Conservation (phyloP, 2,113 vertebrate genomes). For the Okapia johnstoni region DNA sequence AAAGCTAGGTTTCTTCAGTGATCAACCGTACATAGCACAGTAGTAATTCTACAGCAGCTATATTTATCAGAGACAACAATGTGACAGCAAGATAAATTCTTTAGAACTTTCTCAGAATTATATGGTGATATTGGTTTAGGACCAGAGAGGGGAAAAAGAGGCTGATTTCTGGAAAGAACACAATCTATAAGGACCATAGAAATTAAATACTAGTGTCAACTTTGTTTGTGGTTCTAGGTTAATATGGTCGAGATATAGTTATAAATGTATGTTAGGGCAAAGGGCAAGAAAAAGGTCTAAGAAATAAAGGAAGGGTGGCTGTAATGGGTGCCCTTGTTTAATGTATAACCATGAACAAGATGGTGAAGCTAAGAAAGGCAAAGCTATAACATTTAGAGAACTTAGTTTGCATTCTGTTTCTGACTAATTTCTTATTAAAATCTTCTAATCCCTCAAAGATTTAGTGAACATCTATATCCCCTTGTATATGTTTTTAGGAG, state of each 20-base stretch:
- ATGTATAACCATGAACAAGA: background rate
- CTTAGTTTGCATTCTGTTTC: background rate
- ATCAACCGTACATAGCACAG: background rate
- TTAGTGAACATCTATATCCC: background rate
- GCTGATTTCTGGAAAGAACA: background rate
- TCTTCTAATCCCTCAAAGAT: background rate
- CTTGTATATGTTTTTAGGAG: background rate
- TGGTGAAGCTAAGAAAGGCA: background rate
- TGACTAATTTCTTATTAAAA: background rate
- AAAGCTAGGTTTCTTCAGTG: background rate
- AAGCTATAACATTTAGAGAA: background rate
- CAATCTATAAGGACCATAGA: background rate
- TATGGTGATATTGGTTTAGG: background rate
- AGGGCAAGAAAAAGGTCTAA: background rate
- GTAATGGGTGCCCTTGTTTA: background rate
- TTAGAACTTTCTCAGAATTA: background rate
- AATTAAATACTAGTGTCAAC: background rate
- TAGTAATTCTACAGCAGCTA: background rate
- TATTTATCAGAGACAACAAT: background rate
- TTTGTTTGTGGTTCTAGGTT: background rate
- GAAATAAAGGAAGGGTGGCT: background rate
- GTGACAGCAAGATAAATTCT: background rate
- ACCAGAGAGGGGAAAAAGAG: rapidly evolving
- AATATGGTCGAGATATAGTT: background rate
- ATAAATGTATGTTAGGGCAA: background rate